Evolutionary conservation across 2,888 invertebrate species (phyloP), one percentile per base, ranked within the genome.

Genomic region (Drosophila macrothrix): DNA sequence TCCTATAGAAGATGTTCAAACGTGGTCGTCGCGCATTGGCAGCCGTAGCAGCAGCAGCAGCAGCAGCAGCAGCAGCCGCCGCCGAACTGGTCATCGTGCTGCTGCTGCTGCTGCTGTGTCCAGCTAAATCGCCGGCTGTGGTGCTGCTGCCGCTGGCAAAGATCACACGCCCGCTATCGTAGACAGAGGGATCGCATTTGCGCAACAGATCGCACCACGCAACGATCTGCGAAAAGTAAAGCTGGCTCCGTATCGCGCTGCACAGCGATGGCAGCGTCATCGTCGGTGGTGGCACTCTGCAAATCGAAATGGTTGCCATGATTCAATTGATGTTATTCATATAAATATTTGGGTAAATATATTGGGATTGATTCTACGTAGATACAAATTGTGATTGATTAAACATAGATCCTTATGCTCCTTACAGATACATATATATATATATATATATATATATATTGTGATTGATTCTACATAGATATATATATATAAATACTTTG

Each of bases 181-280:
- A 91, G 54, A 93, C 91, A 33, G 93, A 91, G 66, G 90, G 83
- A 90, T 93, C 93, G 53, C 91, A 91, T 67, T 93, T 93, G 52
- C 92, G 92, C 59, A 93, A 83, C 37, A 93, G 86, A 90, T 93
- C 93, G 73, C 93, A 95, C 99, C 99, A 99, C 65, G 99, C 98
- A 60, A 98, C 97, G 81, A 99, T 96, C 94, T 99, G 99, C 7
- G 99, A 99, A 94, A 99, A 99, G 94, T 98, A 98, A 72, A 99
- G 95, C 93, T 98, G 98, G 9, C 99, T 99, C 76, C 98, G 95
- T 56, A 99, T 96, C 59, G 99, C 99, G 94, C 97, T 98, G 91
- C 98, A 95, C 83, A 99, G 94, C 93, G 97, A 97, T 89, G 96
- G 96, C 75, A 93, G 79, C 63, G 93, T 93, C 93, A 93, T 93